Base-by-base conservation (phyloP, 2,888 invertebrate genomes). In the Pinctada fucata region DNA sequence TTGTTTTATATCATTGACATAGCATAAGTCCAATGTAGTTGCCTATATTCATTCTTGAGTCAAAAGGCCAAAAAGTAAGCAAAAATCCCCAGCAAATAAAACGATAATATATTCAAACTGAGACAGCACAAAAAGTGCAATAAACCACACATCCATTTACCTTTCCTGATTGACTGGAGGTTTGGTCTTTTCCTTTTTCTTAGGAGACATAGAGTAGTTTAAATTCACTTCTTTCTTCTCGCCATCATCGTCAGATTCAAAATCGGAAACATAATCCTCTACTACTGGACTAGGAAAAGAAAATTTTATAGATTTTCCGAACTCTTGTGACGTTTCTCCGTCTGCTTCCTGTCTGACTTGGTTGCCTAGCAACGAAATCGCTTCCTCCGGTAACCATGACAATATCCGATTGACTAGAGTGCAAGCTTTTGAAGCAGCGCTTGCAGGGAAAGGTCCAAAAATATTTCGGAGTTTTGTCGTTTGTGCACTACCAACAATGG, bases 371-470 rank as follows among this genome's bases (percentile, higher is more conserved):
- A 79, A 83, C 71, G 78, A 72, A 8, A 85, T 48, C 5, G 83
- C 85, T 58, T 88, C 85, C 51, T 90, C 90, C 31, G 91, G 88
- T 50, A 92, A 76, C 87, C 88, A 88, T 68, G 83, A 76, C 63
- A 84, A 84, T 52, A 91, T 86, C 49, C 81, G 84, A 72, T 84
- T 84, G 47, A 90, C 89, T 50, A 87, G 76, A 52, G 83, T 72
- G 79, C 90, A 91, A 2, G 90, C 89, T 79, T 89, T 89, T 3
- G 89, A 88, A 16, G 91, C 91, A 45, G 88, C 89, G 4, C 87
- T 82, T 8, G 91, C 90, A 31, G 91, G 90, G 76, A 91, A 91
- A 6, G 90, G 91, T 52, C 92, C 92, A 86, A 92, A 92, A 4
- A 89, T 87, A 66, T 85, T 85, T 3, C 88, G 85, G 45, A 92